Conservation (phyloP, 2,888 invertebrate genomes). For the Cosmia pyralina region DNA sequence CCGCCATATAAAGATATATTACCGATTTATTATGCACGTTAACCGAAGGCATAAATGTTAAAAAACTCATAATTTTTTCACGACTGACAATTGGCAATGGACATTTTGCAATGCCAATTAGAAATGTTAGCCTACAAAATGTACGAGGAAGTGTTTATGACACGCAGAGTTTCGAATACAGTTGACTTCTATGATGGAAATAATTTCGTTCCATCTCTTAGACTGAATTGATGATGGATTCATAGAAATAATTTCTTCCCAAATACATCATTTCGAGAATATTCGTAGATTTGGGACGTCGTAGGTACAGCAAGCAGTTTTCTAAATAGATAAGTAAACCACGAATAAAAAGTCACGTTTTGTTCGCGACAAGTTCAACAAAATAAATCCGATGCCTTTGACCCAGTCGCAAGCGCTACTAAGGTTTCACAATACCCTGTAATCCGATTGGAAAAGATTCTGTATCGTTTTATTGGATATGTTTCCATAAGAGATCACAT, state of each 20-base stretch:
- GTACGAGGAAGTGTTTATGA: constrained; percentile 32
- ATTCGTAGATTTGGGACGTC: not conserved
- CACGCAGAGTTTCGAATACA: constrained; percentile 26
- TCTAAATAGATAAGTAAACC: constrained; percentile 3
- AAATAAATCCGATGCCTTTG: constrained; percentile 74
- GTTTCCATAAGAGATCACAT: constrained; percentile 58
- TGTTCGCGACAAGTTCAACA: constrained; percentile 50
- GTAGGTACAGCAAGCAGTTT: not conserved
- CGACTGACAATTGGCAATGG: constrained; percentile 50
- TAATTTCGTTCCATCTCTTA: not conserved
- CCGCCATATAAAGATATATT: constrained; percentile 50
- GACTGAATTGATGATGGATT: no score
- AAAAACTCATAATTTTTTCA: constrained; percentile 53
- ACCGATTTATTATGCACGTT: constrained; percentile 64
- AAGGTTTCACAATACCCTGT: constrained; percentile 75
- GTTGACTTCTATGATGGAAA: constrained; percentile 12
- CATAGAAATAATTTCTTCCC: not conserved
- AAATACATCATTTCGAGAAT: not conserved
- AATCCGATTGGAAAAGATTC: constrained; percentile 80
- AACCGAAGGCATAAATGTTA: constrained; percentile 55
- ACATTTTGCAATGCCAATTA: constrained; percentile 59
- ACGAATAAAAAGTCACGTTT: constrained; percentile 22
- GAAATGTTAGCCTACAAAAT: constrained; percentile 53
- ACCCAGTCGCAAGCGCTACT: constrained; percentile 72
- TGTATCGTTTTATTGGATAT: constrained; percentile 62